These are phyloP conservation scores for Egretta garzetta DNA, from an alignment of 2,113 vertebrate genomes.

Conservation along the genomic window DNA sequence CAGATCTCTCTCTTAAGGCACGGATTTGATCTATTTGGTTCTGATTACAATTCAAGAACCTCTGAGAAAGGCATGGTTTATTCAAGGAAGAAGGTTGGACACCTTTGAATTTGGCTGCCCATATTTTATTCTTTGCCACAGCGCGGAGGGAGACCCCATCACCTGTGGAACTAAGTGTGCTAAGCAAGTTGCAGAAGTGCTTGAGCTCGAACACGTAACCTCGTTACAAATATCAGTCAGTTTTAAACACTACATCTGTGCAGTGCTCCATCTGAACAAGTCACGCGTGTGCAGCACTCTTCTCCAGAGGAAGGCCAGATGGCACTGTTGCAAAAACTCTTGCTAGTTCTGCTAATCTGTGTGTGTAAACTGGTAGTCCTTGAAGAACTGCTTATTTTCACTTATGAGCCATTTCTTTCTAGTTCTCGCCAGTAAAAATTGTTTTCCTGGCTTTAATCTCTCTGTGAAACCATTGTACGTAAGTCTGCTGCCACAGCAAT, in stretches of 20 bases:
- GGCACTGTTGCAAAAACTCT: not conserved
- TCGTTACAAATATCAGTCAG: not conserved
- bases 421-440: not conserved
- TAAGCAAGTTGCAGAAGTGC: not conserved
- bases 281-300: not conserved
- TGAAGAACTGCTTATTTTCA: not conserved
- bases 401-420: not conserved
- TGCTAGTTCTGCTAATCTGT: not conserved
- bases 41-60: not conserved
- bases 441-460: not conserved
- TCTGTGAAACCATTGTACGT: not conserved
- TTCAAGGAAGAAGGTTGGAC: not conserved
- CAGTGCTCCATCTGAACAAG: not conserved
- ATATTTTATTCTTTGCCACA: not conserved
- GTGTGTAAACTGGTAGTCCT: not conserved
- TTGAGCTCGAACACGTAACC: not conserved
- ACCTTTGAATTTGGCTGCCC: not conserved
- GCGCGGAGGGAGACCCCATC: not conserved
- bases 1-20: not conserved
- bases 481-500: constrained; percentile 30
- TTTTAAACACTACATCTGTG: not conserved
- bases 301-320: not conserved
- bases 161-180: not conserved
- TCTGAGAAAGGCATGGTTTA: not conserved
- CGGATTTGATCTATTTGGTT: not conserved